phyloP scores from a whole-genome alignment of 2,888 invertebrate genomes.

The Branchinecta sandiegonensis region DNA sequence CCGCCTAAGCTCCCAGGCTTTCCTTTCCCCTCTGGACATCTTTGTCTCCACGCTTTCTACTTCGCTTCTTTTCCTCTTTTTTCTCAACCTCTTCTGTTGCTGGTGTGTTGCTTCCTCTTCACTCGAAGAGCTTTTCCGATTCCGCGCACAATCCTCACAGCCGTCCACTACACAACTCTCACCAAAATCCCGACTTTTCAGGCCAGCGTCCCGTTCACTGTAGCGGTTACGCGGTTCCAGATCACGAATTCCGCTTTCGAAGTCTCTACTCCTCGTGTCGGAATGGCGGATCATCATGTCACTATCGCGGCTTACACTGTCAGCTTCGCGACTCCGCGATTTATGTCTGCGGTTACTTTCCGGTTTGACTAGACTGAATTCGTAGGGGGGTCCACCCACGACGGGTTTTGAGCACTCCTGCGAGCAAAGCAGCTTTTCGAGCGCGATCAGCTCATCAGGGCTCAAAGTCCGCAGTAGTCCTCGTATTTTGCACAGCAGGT shows the following conservation, averaged over 20 bases:
- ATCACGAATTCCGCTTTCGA: too few relatives aligned
- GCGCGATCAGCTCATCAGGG: conserved; percentile 61
- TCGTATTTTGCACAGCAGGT: conserved; percentile 74
- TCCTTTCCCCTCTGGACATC: conserved; percentile 27
- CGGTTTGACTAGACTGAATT: neutral
- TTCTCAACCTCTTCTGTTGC: neutral
- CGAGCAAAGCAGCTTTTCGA: conserved; percentile 80
- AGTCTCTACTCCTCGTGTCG: too few relatives aligned
- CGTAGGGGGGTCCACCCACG: neutral
- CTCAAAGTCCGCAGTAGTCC: conserved; percentile 78
- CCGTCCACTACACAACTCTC: neutral
- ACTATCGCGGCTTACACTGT: too few relatives aligned
- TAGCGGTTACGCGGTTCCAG: too few relatives aligned
- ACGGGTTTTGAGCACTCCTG: conserved; percentile 52
- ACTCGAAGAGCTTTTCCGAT: neutral
- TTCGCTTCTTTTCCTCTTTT: conserved; percentile 14
- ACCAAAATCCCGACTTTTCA: neutral
- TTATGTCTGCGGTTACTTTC: neutral
- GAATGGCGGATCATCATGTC: too few relatives aligned
- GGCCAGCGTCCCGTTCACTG: too few relatives aligned
- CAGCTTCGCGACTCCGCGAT: neutral
- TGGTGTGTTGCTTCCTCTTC: conserved; percentile 2
- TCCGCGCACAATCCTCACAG: neutral
- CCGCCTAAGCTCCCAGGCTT: conserved; percentile 25
- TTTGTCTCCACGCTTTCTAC: conserved; percentile 20